Evolutionary conservation across 2,797 vertebrate species (phyloP).

Genomic region (Enteromius radiatus): DNA sequence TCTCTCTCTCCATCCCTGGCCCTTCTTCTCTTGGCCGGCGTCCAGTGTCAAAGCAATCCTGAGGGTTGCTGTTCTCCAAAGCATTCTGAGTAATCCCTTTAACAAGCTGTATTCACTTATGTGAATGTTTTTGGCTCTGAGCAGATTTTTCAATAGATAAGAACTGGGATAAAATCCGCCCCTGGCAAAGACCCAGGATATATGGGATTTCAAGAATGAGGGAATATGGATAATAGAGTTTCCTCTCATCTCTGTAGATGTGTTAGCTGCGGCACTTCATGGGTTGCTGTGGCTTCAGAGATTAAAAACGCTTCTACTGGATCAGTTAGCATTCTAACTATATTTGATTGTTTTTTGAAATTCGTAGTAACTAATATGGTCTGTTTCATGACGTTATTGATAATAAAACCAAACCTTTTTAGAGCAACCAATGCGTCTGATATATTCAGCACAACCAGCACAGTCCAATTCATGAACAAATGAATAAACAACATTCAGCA

Average conservation of each 20-base stretch:
- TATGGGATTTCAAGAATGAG: slow-evolving; percentile 46
- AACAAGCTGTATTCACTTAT: slow-evolving; percentile 32
- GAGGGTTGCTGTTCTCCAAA: slow-evolving; percentile 38
- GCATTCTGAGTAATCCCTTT: slow-evolving; percentile 42
- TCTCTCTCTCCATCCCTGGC: slow-evolving; percentile 20
- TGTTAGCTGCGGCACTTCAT: slow-evolving; percentile 11
- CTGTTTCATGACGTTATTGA: background rate
- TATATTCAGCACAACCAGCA: background rate
- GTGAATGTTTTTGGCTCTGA: slow-evolving; percentile 36
- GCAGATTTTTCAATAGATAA: slow-evolving; percentile 51
- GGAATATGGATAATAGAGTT: slow-evolving; percentile 39
- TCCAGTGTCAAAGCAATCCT: slow-evolving; percentile 43
- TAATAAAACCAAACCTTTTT: background rate
- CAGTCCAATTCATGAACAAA: background rate
- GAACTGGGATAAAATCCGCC: slow-evolving; percentile 37
- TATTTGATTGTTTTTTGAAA: no score
- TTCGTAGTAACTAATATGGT: no score
- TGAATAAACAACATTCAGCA: background rate
- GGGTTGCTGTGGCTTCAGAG: slow-evolving; percentile 20
- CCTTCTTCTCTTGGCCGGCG: slow-evolving; percentile 12
- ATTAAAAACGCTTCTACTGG: slow-evolving; percentile 26
- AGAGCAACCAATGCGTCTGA: background rate
- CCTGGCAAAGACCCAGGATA: slow-evolving; percentile 17
- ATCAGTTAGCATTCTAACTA: slow-evolving; percentile 7
- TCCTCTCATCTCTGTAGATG: slow-evolving; percentile 37